Conservation (phyloP, 2,113 vertebrate genomes). For the Corythornis vintsioides region DNA sequence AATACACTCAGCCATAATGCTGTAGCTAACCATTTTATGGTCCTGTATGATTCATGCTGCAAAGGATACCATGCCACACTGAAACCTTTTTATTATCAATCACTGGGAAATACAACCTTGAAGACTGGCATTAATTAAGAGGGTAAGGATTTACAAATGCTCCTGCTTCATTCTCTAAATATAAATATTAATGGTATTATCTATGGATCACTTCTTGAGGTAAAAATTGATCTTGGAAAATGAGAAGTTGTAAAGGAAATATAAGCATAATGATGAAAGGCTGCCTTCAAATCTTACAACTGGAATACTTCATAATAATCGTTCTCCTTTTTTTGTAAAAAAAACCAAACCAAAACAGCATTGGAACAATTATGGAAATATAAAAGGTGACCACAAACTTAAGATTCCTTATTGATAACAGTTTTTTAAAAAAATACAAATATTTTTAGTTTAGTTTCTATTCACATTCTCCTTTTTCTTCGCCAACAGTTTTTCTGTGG, state of each 20-base stretch:
- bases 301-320: neutral
- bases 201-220: conserved; percentile 50
- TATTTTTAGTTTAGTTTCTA: neutral
- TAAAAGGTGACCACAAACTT: neutral
- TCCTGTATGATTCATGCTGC: conserved; percentile 66
- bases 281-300: neutral
- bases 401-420: neutral
- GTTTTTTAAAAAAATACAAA: neutral
- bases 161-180: conserved; percentile 53
- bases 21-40: conserved; percentile 65
- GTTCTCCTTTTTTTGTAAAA: neutral
- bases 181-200: conserved; percentile 65
- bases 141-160: conserved; percentile 64
- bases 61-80: conserved; percentile 55
- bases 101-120: conserved; percentile 53
- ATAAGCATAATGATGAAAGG: conserved; percentile 45
- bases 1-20: conserved; percentile 62
- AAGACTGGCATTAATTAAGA: conserved; percentile 68
- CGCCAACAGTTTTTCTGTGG: neutral
- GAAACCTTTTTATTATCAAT: conserved; percentile 73
- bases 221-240: conserved; percentile 60
- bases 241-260: conserved; percentile 24
- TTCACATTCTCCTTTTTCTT: neutral
- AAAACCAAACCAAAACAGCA: neutral
- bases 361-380: neutral